Base-by-base conservation (phyloP, 2,113 vertebrate genomes). In the Bubo scandiacus region DNA sequence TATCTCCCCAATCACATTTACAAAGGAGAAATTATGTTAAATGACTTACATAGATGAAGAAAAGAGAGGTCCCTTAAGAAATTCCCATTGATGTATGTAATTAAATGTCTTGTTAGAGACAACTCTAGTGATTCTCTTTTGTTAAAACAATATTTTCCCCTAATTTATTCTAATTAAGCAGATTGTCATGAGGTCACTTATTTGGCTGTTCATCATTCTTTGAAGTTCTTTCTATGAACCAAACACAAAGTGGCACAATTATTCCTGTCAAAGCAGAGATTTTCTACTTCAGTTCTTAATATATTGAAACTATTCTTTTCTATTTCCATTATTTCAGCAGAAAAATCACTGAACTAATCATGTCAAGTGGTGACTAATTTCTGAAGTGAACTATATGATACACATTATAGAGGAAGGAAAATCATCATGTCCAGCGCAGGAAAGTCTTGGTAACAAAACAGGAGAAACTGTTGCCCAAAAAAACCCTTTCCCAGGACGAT, bases 21-120 rank as follows among this genome's bases (percentile, higher is more conserved):
- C 78, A 88, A 90, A 97, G 77, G 83, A 92, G 66, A 54, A 96
- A 81, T 70, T 75, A 61, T 86, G 63, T 65, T 97, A 92, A 97
- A 85, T 92, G 89, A 96, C 51, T 95, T 95, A 90, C 80, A 89
- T 5, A 95, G 62, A 95, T 68, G 68, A 96, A 92, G 82, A 96
- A 95, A 95, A 91, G 86, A 80, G 11, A 94, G 9, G 52, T 95
- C 95, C 90, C 96, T 74, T 83, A 97, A 97, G 97, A 96, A 97
- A 97, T 96, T 94, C 42, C 45, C 61, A 70, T 95, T 97, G 86
- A 97, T 96, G 75, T 95, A 91, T 92, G 90, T 97, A 97, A 97
- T 97, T 97, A 95, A 97, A 81, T 95, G 72, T 72, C 96, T 97
- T 96, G 94, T 97, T 98, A 96, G 71, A 97, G 86, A 87, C 70